Percentiles rank a stretch among this genome's conserved stretches.
These are phyloP conservation scores for Salpingus planirostris DNA, from an alignment of 2,888 invertebrate species.

Conservation along the genomic window DNA sequence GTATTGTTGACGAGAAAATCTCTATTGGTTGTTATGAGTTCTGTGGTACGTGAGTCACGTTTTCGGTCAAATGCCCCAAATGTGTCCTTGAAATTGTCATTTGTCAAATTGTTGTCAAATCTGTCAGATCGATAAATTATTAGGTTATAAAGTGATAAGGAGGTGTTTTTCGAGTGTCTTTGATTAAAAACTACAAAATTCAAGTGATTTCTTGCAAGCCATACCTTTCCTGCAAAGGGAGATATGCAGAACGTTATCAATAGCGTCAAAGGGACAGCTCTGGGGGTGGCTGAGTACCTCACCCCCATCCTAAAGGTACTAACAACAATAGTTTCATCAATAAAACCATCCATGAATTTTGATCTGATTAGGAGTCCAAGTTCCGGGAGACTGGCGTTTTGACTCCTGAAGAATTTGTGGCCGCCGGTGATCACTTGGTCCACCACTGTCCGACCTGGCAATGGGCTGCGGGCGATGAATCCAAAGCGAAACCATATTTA, in stretches of 20 bases:
- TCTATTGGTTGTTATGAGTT: too few relatives aligned
- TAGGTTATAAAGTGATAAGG: too few relatives aligned
- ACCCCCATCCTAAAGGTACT: slow-evolving; percentile 91
- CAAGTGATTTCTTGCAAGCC: too few relatives aligned
- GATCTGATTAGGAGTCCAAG: slow-evolving; percentile 72
- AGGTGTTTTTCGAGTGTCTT: too few relatives aligned
- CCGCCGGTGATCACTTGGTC: slow-evolving; percentile 95
- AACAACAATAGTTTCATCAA: slow-evolving; percentile 3
- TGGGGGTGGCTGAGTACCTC: slow-evolving; percentile 92
- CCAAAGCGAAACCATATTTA: slow-evolving; percentile 80
- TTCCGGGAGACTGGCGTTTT: slow-evolving; percentile 95
- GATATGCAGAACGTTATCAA: slow-evolving; percentile 84
- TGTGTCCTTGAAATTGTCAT: too few relatives aligned
- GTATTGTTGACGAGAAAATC: too few relatives aligned
- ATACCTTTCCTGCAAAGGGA: too few relatives aligned
- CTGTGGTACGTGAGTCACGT: too few relatives aligned
- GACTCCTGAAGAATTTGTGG: slow-evolving; percentile 99
- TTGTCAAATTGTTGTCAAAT: too few relatives aligned
- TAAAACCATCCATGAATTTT: slow-evolving; percentile 1
- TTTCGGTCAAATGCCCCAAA: too few relatives aligned
- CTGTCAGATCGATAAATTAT: too few relatives aligned
- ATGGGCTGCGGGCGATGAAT: slow-evolving; percentile 90
- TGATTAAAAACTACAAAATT: too few relatives aligned
- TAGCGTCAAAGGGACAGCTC: slow-evolving; percentile 87
- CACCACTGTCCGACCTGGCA: slow-evolving; percentile 99